Conservation (phyloP, 2,113 vertebrate genomes). For the Heloderma charlesbogerti region DNA sequence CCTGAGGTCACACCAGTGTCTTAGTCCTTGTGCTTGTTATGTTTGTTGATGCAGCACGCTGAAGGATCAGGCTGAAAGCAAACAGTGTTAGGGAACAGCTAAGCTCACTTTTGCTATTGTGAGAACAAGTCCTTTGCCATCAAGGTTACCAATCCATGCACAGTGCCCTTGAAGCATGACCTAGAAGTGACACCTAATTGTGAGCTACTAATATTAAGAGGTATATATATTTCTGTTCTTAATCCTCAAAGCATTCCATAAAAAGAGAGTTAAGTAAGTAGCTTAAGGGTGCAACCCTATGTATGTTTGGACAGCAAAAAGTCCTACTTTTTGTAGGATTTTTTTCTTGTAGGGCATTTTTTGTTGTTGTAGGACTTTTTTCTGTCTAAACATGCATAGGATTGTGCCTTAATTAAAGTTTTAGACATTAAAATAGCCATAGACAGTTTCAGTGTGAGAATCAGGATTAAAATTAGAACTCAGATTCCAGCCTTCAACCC, state of each 20-base stretch:
- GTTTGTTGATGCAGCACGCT: neutral
- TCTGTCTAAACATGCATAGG: too few relatives aligned
- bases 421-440: neutral
- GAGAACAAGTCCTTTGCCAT: neutral
- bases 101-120: neutral
- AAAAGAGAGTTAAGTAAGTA: neutral
- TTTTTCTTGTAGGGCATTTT: too few relatives aligned
- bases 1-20: neutral
- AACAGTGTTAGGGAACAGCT: neutral
- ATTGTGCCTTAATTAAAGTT: neutral
- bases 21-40: neutral
- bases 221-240: neutral
- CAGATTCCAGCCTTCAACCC: neutral
- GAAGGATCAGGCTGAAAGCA: neutral
- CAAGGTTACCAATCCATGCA: too few relatives aligned
- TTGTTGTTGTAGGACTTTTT: too few relatives aligned
- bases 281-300: too few relatives aligned
- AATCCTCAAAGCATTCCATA: constrained; percentile 18
- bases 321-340: too few relatives aligned
- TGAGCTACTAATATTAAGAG: neutral
- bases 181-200: neutral
- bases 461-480: neutral
- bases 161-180: neutral
- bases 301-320: too few relatives aligned
- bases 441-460: neutral